These are phyloP conservation scores for Raja brachyura DNA, from an alignment of 2,113 vertebrate species.

Conservation along the genomic window DNA sequence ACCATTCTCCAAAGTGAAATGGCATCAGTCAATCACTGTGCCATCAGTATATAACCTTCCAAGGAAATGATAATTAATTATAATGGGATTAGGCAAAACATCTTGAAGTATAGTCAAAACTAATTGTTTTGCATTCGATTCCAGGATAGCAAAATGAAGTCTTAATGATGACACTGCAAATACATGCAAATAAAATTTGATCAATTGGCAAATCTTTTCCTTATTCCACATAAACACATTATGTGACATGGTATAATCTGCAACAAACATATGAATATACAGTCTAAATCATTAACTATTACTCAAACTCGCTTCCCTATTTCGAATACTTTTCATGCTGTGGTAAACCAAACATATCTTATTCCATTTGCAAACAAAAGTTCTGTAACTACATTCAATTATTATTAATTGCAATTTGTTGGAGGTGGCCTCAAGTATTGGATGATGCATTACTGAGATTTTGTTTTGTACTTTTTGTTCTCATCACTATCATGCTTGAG, in stretches of 20 bases:
- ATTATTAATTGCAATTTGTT: not conserved
- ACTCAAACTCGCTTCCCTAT: not conserved
- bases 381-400: not conserved
- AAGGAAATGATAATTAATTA: slow-evolving; percentile 6
- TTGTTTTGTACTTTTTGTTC: not conserved
- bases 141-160: not conserved
- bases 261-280: not conserved
- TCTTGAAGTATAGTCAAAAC: not conserved
- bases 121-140: not conserved
- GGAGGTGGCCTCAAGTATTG: not conserved
- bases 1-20: not conserved
- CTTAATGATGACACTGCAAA: not conserved
- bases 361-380: not conserved
- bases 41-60: not conserved
- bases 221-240: not conserved
- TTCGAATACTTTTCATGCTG: not conserved
- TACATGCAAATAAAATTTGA: not conserved
- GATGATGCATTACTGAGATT: not conserved
- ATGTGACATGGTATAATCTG: not conserved
- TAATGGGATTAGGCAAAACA: not conserved
- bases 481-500: not conserved
- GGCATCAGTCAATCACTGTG: not conserved
- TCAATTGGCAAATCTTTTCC: not conserved
- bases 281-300: not conserved
- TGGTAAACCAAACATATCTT: not conserved